phyloP scores from a whole-genome alignment of 1,140 invertebrate genomes.

The Drosophila grimshawi region DNA sequence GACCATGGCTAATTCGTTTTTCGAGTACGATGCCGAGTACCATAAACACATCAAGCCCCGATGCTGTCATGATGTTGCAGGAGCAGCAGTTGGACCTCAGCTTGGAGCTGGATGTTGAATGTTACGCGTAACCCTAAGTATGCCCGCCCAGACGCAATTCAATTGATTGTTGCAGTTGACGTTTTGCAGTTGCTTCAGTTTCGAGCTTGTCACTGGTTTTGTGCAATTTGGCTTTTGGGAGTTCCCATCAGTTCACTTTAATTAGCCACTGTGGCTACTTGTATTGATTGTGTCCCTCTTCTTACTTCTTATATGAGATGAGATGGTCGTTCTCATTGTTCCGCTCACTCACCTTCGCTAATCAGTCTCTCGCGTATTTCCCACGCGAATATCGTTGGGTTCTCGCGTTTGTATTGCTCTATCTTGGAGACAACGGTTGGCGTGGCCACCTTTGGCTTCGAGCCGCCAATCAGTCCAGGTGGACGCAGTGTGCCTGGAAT shows the following conservation, averaged over 20 bases:
- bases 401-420: conserved; percentile 98
- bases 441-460: conserved; percentile 99
- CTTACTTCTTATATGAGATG: not conserved
- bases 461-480: conserved; percentile 98
- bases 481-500: conserved; percentile 93
- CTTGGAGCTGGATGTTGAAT: not conserved
- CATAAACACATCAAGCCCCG: conserved; percentile 75
- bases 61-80: conserved; percentile 53
- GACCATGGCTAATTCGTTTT: conserved; percentile 60
- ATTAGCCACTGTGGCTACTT: conserved; percentile 54
- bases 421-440: conserved; percentile 97
- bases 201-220: conserved; percentile 19
- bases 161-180: conserved; percentile 22
- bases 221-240: conserved; percentile 77
- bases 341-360: conserved; percentile 91
- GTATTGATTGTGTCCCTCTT: not conserved
- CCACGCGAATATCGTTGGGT: conserved; percentile 99
- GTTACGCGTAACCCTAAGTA: conserved; percentile 4
- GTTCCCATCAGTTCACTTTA: conserved; percentile 73
- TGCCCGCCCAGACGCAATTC: conserved; percentile 37
- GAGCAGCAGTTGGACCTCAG: not conserved
- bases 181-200: not conserved
- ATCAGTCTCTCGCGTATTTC: conserved; percentile 97
- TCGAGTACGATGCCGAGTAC: conserved; percentile 44
- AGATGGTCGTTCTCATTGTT: conserved; percentile 11